A percentile compares a stretch with the other conserved stretches of the same genome.
Evolutionary conservation across 2,888 invertebrate species (phyloP).

Genomic region (Phragmatobia fuliginosa): DNA sequence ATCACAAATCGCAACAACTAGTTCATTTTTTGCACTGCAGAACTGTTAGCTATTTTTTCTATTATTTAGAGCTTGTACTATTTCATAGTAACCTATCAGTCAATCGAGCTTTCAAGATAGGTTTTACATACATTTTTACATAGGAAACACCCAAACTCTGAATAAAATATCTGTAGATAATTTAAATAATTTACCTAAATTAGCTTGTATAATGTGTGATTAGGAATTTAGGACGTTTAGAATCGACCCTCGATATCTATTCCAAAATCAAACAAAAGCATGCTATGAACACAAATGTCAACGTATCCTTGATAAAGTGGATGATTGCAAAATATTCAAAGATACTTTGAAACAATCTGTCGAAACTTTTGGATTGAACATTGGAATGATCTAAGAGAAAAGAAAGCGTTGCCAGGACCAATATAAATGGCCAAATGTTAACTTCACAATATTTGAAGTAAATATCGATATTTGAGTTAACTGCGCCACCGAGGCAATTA

Average conservation of each 20-base stretch:
- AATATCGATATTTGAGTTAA: too few species aligned
- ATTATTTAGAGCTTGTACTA: too few species aligned
- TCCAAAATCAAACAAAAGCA: conserved; percentile 77
- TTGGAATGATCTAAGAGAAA: conserved; percentile 77
- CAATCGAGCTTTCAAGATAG: too few species aligned
- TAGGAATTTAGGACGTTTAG: conserved; percentile 77
- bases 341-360: conserved; percentile 80
- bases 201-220: conserved; percentile 68
- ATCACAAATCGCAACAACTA: neutral
- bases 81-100: too few species aligned
- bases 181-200: neutral
- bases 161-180: too few species aligned
- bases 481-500: too few species aligned
- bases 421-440: conserved; percentile 49
- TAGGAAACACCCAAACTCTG: too few species aligned
- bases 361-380: conserved; percentile 79
- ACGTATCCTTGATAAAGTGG: conserved; percentile 58
- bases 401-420: conserved; percentile 79
- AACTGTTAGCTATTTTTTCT: too few species aligned
- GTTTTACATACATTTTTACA: too few species aligned
- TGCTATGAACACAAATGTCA: conserved; percentile 77
- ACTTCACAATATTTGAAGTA: neutral
- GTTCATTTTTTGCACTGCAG: too few species aligned
- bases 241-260: conserved; percentile 79
- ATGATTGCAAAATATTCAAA: conserved; percentile 81